Evolutionary conservation across 2,113 vertebrate genomes (phyloP), one percentile per base, ranked within the genome.

Genomic region (Anguilla japonica): DNA sequence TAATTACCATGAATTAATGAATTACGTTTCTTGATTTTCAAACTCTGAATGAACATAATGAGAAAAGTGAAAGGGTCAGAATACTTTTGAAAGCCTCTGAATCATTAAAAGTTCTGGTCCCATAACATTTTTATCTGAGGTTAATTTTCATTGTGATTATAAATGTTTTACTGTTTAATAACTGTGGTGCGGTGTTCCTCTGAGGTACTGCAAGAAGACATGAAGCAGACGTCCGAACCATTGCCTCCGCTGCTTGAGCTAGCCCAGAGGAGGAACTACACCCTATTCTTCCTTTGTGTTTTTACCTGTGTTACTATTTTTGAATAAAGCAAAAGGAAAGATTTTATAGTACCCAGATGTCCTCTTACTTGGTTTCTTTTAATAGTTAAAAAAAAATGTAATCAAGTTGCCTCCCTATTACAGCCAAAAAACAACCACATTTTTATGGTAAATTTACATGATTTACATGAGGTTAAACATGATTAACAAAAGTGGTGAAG

Each of bases 131-230:
- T 34, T 11, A 7, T 26, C 11, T 34, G 26, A 29, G 67, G n/a
- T 34, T 15, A 34, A 34, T n/a, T 79, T 56, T 53, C 22, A 3
- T 29, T 9, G 14, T n/a, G 26, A 53, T 14, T 82, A 29, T 53
- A 43, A n/a, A 53, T 82, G 22, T 56, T 2, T 34, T 53, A 29
- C 13, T 53, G 43, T 50, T 26, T 82, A 82, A 34, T 53, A 56
- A 53, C 43, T 34, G 16, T 26, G 22, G 13, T 56, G 13, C 56
- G 9, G 1, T 75, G 11, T 85, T 60, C 15, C 78, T 39, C 79
- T 34, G 20, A 85, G 84, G 84, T 85, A 85, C 78, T 85, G 84
- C 41, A 80, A 85, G 78, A 85, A 80, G 78, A 34, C 41, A 85
- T 80, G 39, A 85, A 29, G 81, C 14, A 56, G n/a, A 85, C 16